Percentiles rank a stretch among this genome's conserved stretches.
These are phyloP conservation scores for Microctonus aethiopoides DNA, from an alignment of 2,888 invertebrate genomes.

Conservation along the genomic window DNA sequence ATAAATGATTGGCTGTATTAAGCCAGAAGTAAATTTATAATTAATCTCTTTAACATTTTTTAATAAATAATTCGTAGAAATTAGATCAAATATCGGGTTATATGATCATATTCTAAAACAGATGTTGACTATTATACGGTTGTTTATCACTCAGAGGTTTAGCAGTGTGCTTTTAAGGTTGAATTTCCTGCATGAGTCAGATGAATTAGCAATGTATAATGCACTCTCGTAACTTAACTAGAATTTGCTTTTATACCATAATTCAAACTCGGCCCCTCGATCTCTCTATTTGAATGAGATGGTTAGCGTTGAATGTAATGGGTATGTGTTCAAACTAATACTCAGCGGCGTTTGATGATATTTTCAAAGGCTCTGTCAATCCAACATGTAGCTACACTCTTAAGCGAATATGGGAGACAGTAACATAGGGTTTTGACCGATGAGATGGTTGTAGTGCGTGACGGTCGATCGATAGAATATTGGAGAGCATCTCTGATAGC, in stretches of 20 bases:
- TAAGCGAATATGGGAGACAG: not conserved
- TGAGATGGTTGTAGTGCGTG: not conserved
- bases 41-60: too few relatives aligned
- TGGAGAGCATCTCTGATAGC: slow-evolving; percentile 2
- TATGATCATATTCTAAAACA: not conserved
- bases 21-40: too few relatives aligned
- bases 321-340: not conserved
- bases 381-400: not conserved
- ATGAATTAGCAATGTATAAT: not conserved
- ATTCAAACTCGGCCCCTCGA: not conserved
- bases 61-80: too few relatives aligned
- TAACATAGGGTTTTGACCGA: not conserved
- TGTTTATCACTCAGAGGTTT: not conserved
- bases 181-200: not conserved
- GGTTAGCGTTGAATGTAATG: not conserved
- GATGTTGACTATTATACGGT: not conserved
- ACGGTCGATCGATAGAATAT: not conserved
- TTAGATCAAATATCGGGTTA: not conserved
- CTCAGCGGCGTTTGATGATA: slow-evolving; percentile 1
- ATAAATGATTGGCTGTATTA: too few relatives aligned
- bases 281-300: not conserved
- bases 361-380: slow-evolving; percentile 11
- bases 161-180: not conserved
- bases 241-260: not conserved
- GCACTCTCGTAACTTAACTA: not conserved